Conservation (phyloP, 1,140 invertebrate genomes). For the Drosophila repletoides region DNA sequence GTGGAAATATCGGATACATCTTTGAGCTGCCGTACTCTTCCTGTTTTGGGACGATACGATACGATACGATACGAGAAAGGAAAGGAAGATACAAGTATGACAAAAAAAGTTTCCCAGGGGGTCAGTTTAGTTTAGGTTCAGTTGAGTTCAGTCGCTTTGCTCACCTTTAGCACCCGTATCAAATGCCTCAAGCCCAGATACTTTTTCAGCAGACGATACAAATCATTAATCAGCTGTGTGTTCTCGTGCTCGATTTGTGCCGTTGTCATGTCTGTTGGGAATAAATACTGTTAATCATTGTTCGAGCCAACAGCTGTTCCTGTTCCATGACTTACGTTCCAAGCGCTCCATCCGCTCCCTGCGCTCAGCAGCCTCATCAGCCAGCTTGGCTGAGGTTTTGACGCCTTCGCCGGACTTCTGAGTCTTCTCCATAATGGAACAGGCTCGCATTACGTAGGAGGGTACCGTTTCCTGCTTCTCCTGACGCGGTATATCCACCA, state of each 20-base stretch:
- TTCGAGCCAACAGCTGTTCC: conserved; percentile 3
- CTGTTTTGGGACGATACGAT: conserved; percentile 83
- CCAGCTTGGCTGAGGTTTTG: conserved; percentile 91
- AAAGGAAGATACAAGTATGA: conserved; percentile 6
- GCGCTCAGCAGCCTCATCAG: conserved; percentile 92
- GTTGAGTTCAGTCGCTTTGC: conserved; percentile 30
- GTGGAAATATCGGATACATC: conserved; percentile 95
- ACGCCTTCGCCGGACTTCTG: conserved; percentile 94
- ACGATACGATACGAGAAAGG: conserved; percentile 15
- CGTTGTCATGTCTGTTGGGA: conserved; percentile 91
- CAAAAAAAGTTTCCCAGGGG: conserved; percentile 17
- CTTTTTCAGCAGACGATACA: conserved; percentile 95
- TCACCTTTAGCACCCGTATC: conserved; percentile 93
- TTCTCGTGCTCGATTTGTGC: conserved; percentile 96
- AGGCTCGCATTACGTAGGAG: conserved; percentile 93
- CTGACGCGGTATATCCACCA: conserved; percentile 94
- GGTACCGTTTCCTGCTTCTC: conserved; percentile 95
- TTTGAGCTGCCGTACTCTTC: conserved; percentile 94
- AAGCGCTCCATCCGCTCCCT: conserved; percentile 92
- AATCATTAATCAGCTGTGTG: conserved; percentile 96
- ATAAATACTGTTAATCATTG: conserved; percentile 9
- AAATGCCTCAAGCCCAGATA: conserved; percentile 94
- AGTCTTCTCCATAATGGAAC: conserved; percentile 94
- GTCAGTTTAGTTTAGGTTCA: conserved; percentile 15
- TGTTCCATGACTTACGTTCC: conserved; percentile 86